phyloP scores from a whole-genome alignment of 2,888 invertebrate genomes.

The Eubasilissa splendida region DNA sequence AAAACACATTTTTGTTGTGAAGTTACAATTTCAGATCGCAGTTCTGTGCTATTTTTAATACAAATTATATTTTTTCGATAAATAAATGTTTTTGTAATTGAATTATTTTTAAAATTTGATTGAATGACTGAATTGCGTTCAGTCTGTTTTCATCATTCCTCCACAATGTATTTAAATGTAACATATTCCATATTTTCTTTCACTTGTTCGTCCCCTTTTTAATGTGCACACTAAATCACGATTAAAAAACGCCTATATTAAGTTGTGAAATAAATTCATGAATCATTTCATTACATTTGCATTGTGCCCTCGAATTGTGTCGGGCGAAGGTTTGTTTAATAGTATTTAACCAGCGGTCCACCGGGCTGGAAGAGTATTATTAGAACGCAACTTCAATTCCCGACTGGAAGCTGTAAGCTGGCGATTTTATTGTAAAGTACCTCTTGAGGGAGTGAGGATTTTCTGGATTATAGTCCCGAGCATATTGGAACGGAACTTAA shows the following conservation, averaged over 20 bases:
- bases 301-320: neutral
- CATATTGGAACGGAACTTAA: slow-evolving; percentile 12
- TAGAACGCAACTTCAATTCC: neutral
- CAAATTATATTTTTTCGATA: too few species aligned
- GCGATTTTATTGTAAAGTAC: neutral
- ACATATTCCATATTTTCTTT: too few species aligned
- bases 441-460: slow-evolving; percentile 7
- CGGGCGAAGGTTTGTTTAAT: slow-evolving; percentile 22
- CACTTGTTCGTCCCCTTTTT: neutral
- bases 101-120: too few species aligned
- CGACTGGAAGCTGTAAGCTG: neutral
- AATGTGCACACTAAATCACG: slow-evolving; percentile 3
- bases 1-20: too few species aligned
- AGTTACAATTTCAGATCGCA: too few species aligned
- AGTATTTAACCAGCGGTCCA: slow-evolving; percentile 19
- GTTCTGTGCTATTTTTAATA: too few species aligned
- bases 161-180: too few species aligned
- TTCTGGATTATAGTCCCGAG: neutral
- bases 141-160: too few species aligned
- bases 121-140: too few species aligned
- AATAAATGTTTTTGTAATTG: too few species aligned
- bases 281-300: slow-evolving; percentile 26
- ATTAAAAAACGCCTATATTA: slow-evolving; percentile 3
- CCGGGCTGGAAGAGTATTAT: slow-evolving; percentile 12
- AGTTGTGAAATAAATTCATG: neutral